Conservation (phyloP, 2,888 invertebrate genomes). For the Tetragonula carbonaria region DNA sequence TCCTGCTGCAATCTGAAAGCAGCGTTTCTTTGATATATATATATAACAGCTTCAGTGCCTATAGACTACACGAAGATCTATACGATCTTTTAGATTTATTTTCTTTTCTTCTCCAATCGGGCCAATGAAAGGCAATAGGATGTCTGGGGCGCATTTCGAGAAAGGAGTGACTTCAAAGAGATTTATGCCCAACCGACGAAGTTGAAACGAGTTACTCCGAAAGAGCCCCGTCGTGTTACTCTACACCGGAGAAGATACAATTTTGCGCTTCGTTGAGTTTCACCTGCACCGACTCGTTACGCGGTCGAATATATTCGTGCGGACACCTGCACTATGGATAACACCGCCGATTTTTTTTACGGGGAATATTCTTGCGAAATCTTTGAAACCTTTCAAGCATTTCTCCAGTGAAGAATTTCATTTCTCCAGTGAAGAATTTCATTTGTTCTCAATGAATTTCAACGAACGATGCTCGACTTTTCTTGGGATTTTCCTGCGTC, state of each 20-base stretch:
- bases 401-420: not conserved
- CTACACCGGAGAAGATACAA: constrained; percentile 71
- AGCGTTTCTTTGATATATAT: not conserved
- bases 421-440: not conserved
- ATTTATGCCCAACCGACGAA: constrained; percentile 43
- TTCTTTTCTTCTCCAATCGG: constrained; percentile 13
- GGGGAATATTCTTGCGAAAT: not conserved
- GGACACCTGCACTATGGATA: constrained; percentile 46
- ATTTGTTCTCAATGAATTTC: not conserved
- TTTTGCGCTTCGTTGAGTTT: constrained; percentile 75
- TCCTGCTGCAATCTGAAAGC: constrained; percentile 13
- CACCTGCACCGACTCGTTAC: constrained; percentile 67
- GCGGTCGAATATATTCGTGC: constrained; percentile 33
- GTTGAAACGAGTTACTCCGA: constrained; percentile 58
- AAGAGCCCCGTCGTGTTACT: constrained; percentile 51
- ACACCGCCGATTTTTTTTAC: constrained; percentile 13
- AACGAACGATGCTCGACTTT: not conserved
- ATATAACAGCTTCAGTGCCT: not conserved
- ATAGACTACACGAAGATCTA: not conserved
- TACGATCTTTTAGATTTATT: not conserved
- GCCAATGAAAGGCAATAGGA: constrained; percentile 12
- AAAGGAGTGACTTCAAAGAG: constrained; percentile 57
- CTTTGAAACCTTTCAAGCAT: too few species aligned
- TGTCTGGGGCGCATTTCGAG: constrained; percentile 44
- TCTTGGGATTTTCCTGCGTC: not conserved